Base-by-base conservation (phyloP, 1,140 invertebrate genomes). In the Nasonia longicornis region DNA sequence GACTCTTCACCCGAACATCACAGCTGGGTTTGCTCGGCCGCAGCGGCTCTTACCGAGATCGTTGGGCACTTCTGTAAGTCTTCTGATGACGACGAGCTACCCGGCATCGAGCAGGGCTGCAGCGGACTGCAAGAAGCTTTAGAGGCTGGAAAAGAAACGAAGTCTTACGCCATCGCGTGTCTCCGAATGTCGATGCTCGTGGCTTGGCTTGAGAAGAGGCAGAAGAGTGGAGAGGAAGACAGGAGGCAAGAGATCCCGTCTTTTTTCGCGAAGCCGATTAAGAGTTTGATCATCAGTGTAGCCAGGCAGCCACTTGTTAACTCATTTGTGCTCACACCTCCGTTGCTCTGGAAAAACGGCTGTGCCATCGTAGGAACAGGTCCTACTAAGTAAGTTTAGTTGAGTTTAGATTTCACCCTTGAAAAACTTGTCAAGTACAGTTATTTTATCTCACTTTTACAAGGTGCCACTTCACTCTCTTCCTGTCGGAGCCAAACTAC, bases 321-420 rank as follows among this genome's bases (percentile, higher is more conserved):
- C 90, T 92, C 92, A 84, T 94, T 94, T 85, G 91, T 93, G 2
- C 85, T 94, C 16, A 93, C 92, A 2, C 95, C 95, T 4, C 92
- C 93, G 0, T 89, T 94, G 72, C 92, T 94, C 8, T 95, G 95
- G 95, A 93, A 92, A 82, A 91, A 93, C 45, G 93, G 93, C 2
- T 94, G 94, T 92, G 84, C 89, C 6, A 89, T 91, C 2, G 86
- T 90, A 3, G 88, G 92, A 6, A 85, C 85, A n/a, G 91, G 93
- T 63, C 85, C 90, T 12, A 92, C 92, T 70, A 90, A 92, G 86
- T 79, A n/a, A 79, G 77, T 79, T 31, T 52, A 11, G 8, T 31
- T 2, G 0, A 35, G 2, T 12, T 67, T 8, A 26, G 2, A 26
- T 67, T 67, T 26, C 11, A 67, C 31, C 10, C 2, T 67, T 67